Evolutionary conservation across 2,797 vertebrate genomes (phyloP), one percentile per base, ranked within the genome.

Genomic region (Poeciliopsis infans): DNA sequence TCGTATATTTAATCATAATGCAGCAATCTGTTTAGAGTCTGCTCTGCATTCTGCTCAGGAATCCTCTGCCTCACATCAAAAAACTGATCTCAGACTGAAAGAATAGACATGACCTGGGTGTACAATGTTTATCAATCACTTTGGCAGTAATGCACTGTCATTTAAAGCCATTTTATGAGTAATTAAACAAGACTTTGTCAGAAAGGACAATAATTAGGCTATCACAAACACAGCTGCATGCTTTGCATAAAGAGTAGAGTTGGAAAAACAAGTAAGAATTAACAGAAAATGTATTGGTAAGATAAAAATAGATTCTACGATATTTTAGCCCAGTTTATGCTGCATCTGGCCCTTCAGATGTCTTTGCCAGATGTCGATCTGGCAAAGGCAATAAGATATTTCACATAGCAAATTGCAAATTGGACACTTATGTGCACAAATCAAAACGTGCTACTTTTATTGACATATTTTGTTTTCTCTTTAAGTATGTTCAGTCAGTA

Each of bases 1-100:
- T 81, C 25, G 57, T 46, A 49, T 68, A 51, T 82, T 74, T 76
- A n/a, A 72, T 71, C 68, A 53, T 72, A 43, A 72, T 39, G 45
- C 47, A 33, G 23, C 66, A 71, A 76, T 47, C 73, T 70, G 43
- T 75, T 74, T n/a, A 25, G 61, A 57, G 46, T 53, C 53, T 76
- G 74, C 43, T 47, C 79, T 39, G 2, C 74, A 61, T 59, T 75
- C n/a, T 33, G 18, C n/a, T 5, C 41, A 77, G 69, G 18, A 5
- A 33, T 69, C 43, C 7, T 57, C 45, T 77, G n/a, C 46, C 75
- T 16, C 51, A 1, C 10, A 51, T 10, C 69, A 23, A 31, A 70
- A 39, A 2, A 72, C 57, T 61, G 33, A 72, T 69, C 68, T 66
- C 25, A 73, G 39, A 79, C 18, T 36, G 49, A 59, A 59, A 46